These are phyloP conservation scores for Araneus ventricosus DNA, from an alignment of 1,140 invertebrate genomes.

Conservation along the genomic window DNA sequence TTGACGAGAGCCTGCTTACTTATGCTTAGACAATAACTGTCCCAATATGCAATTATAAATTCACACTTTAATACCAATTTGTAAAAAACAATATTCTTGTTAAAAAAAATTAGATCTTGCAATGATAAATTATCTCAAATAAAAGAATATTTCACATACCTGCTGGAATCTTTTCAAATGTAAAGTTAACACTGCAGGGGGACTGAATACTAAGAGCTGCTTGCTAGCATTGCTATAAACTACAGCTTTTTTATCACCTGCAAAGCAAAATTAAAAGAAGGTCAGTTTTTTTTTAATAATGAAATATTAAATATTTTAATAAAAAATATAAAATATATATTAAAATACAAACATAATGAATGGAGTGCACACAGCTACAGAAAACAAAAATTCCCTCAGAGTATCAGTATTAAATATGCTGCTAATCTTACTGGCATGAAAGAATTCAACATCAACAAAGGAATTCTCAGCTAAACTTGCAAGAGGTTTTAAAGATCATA, in stretches of 20 bases:
- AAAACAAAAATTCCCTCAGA: too few relatives aligned
- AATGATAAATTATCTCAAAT: neutral
- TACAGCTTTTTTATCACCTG: constrained; percentile 80
- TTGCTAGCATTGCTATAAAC: constrained; percentile 95
- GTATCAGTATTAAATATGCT: too few relatives aligned
- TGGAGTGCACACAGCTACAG: neutral
- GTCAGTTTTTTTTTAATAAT: neutral
- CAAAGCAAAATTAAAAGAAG: constrained; percentile 29
- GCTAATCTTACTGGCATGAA: too few relatives aligned
- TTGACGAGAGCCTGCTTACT: too few relatives aligned
- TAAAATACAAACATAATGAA: neutral
- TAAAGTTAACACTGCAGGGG: constrained; percentile 95
- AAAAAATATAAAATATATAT: neutral
- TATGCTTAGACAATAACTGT: too few relatives aligned
- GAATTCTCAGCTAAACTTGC: too few relatives aligned
- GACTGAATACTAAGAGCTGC: constrained; percentile 92
- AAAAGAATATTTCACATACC: constrained; percentile 77
- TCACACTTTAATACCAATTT: too few relatives aligned
- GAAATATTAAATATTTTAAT: neutral
- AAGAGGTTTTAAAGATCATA: too few relatives aligned
- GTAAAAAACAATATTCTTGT: too few relatives aligned
- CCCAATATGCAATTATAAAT: too few relatives aligned
- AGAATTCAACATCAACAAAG: too few relatives aligned
- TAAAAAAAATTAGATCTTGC: too few relatives aligned
- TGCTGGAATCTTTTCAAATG: constrained; percentile 92